Conservation (phyloP, 1,140 invertebrate genomes). For the Spodoptera frugiperda region DNA sequence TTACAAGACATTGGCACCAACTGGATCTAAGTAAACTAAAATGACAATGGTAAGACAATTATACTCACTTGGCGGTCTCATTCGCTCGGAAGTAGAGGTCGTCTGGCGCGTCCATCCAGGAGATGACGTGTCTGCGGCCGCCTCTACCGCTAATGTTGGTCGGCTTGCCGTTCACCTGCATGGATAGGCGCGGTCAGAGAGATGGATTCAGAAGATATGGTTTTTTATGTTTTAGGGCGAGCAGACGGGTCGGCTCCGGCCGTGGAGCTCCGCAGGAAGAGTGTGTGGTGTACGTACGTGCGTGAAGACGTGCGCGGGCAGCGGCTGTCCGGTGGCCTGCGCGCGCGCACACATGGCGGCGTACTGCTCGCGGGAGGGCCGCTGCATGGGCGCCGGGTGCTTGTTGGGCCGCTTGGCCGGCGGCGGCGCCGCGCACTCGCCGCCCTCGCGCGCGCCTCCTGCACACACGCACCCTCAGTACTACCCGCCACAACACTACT, state of each 20-base stretch:
- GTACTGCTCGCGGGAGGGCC: constrained; percentile 89
- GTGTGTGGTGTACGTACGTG: constrained; percentile 87
- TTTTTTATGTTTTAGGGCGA: too few species aligned
- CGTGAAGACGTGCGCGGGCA: constrained; percentile 88
- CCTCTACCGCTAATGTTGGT: constrained; percentile 89
- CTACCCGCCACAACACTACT: neutral
- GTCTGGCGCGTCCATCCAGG: constrained; percentile 99
- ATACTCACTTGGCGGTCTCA: constrained; percentile 94
- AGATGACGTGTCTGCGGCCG: constrained; percentile 95
- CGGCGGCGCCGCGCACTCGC: constrained; percentile 79
- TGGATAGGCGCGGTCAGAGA: constrained; percentile 10
- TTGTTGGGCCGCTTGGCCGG: constrained; percentile 89
- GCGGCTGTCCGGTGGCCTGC: constrained; percentile 87
- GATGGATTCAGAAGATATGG: too few species aligned
- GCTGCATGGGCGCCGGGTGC: constrained; percentile 90
- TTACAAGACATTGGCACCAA: neutral
- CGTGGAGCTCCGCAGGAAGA: too few species aligned
- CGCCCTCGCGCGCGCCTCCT: constrained; percentile 55
- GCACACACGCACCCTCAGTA: neutral
- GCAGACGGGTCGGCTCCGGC: too few species aligned
- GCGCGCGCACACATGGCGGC: constrained; percentile 88
- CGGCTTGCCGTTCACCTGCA: constrained; percentile 90
- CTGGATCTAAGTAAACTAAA: neutral
- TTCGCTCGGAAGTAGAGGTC: constrained; percentile 98
- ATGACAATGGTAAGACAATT: neutral